Base-by-base conservation (phyloP, 2,888 invertebrate genomes). In the Melanotus villosus region DNA sequence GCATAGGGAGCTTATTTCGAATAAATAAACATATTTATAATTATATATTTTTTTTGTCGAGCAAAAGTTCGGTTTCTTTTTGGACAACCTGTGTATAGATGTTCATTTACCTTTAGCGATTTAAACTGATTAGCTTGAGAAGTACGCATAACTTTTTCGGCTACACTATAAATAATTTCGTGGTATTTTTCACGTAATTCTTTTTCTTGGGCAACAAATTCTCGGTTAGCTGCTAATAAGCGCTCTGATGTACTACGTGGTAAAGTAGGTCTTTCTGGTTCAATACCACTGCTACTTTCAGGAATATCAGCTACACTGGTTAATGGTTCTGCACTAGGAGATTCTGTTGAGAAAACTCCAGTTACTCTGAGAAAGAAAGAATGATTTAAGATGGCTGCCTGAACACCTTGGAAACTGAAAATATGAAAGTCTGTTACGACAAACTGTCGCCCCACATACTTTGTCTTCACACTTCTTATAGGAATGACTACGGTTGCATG, bases 151-250 rank as follows among this genome's bases (percentile, higher is more conserved):
- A 92, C 90, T 85, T 96, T 96, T 78, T 96, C 96, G 0, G 94
- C 89, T 26, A 90, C 89, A 9, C 88, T 85, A 82, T 91, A 94
- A 74, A 94, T 90, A 73, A 89, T 87, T 78, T 95, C 94, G 83
- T 95, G 93, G 84, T 95, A 96, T 80, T 94, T 93, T 81, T 95
- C 92, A 54, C 93, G 90, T 71, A 97, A 83, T 71, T 94, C 93
- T 47, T 90, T 88, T 82, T 94, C 93, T 67, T 90, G 90, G 26
- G 88, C 85, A 32, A 91, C 89, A 70, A 93, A 92, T 72, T 93
- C 92, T 64, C 89, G 88, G 76, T 89, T 89, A 1, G 90, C 87
- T 0, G 88, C 87, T 36, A 91, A 81, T 62, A 91, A 78, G 4
- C 91, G 86, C 74, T 91, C 91, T 5, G 90, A 90, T 70, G 90